phyloP scores from a whole-genome alignment of 1,140 invertebrate genomes.

The Lordiphosa collinella region DNA sequence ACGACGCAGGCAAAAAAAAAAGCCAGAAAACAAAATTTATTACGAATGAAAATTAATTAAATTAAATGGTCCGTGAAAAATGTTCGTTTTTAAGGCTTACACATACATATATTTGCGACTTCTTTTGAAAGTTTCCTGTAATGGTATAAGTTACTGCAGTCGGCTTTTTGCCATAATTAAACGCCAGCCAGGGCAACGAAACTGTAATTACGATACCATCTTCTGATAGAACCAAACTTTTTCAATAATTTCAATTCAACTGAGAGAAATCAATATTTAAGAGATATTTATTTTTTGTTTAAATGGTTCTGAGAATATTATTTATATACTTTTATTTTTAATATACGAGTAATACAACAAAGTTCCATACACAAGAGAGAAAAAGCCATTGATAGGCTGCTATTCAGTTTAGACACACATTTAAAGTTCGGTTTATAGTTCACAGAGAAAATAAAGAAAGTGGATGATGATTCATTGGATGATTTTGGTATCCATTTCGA shows the following conservation, averaged over 20 bases:
- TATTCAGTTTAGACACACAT: too few species aligned
- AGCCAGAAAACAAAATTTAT: constrained; percentile 61
- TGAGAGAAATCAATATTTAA: too few species aligned
- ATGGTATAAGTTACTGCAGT: constrained; percentile 1
- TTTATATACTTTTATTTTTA: too few species aligned
- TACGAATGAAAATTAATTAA: constrained; percentile 71
- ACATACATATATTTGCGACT: constrained; percentile 1
- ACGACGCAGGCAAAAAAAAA: constrained; percentile 3
- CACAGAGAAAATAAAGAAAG: too few species aligned
- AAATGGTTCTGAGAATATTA: too few species aligned
- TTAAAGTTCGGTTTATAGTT: too few species aligned
- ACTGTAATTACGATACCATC: not conserved
- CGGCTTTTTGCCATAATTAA: not conserved
- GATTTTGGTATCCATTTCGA: too few species aligned
- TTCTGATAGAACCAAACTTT: not conserved
- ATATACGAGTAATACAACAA: too few species aligned
- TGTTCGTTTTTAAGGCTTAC: constrained; percentile 9
- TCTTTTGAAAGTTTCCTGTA: constrained; percentile 1
- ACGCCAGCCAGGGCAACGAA: not conserved
- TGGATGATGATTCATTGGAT: too few species aligned
- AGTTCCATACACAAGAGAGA: too few species aligned
- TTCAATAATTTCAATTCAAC: not conserved
- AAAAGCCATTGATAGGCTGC: too few species aligned
- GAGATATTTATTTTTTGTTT: too few species aligned
- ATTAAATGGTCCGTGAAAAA: constrained; percentile 70